phyloP scores from a whole-genome alignment of 1,140 invertebrate genomes.

The Nasonia longicornis region DNA sequence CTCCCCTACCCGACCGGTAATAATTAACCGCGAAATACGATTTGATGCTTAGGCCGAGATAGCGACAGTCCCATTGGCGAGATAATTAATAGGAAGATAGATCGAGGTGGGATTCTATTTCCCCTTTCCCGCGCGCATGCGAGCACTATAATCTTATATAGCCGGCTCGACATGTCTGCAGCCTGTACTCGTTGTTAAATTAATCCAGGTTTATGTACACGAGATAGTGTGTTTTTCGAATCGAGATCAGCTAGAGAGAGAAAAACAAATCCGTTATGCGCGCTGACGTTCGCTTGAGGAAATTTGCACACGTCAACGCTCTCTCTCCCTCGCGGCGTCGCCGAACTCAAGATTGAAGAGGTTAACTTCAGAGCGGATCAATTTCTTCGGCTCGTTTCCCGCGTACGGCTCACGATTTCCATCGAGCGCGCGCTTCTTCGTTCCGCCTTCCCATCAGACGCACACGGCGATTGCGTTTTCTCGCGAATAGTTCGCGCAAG shows the following conservation, averaged over 20 bases:
- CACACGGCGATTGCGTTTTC: slow-evolving; percentile 1
- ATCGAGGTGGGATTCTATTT: neutral
- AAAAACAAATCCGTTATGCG: neutral
- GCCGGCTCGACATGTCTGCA: too few relatives aligned
- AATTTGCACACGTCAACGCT: slow-evolving; percentile 19
- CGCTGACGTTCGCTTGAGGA: neutral
- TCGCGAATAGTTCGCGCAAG: too few relatives aligned
- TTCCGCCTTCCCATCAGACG: neutral
- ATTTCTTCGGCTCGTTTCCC: slow-evolving; percentile 44
- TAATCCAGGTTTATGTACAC: too few relatives aligned
- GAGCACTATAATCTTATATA: neutral
- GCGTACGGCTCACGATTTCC: slow-evolving; percentile 28
- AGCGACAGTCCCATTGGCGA: neutral
- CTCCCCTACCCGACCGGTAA: neutral
- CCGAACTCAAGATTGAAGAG: slow-evolving; percentile 35
- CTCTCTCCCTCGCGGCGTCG: neutral
- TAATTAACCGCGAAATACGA: neutral
- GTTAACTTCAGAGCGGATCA: slow-evolving; percentile 40
- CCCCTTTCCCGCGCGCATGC: neutral
- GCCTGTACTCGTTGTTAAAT: too few relatives aligned
- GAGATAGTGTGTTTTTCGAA: neutral
- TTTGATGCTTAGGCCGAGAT: neutral
- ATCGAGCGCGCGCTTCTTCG: neutral
- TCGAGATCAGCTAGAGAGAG: neutral
- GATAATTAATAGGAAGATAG: neutral